Evolutionary conservation across 1,140 invertebrate genomes (phyloP), one percentile per base, ranked within the genome.

Genomic region (Drosophila novamexicana): DNA sequence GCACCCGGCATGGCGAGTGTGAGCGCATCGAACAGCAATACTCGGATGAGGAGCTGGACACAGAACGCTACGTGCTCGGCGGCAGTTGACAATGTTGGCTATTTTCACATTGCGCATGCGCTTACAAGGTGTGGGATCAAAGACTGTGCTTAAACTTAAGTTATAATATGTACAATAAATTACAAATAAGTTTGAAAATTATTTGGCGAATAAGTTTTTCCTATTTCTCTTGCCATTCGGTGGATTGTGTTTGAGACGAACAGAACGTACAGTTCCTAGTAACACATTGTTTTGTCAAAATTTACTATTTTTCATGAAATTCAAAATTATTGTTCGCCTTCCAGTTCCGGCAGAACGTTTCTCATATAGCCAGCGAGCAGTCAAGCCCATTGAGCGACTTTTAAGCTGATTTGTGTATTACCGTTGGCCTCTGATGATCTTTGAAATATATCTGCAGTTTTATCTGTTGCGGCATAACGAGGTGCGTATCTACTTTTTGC

Each of bases 1-100:
- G 75, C 47, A 74, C 16, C 10, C 29, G 39, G 0, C 69, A 73
- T 18, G 45, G 65, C 2, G 83, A 88, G 1, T 88, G 83, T n/a
- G 83, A 86, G 37, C 59, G 72, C 36, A 88, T 86, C 16, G 75
- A 89, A 29, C 69, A 58, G 37, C 76, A 79, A 8, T 77, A 77
- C 36, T 89, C 80, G 16, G 85, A 89, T n/a, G 84, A 89, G 54
- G 84, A 90, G 12, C 58, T 88, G 34, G 82, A 88, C 12, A 88
- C 83, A 36, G 85, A 90, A 22, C 85, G 84, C 6, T 88, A 86
- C 50, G 84, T 88, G 1, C 77, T 88, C 0, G 84, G 84, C 1
- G 84, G 74, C 6, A 79, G 68, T 47, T 88, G 53, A 70, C 47
- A 29, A 6, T 2, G 8, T 0, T 7, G n/a, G 8, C 76, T 71